Percentiles rank a stretch among this genome's conserved stretches.
Conservation (phyloP, 92 coral and sea anemone species). For the Siderastrea radians region DNA sequence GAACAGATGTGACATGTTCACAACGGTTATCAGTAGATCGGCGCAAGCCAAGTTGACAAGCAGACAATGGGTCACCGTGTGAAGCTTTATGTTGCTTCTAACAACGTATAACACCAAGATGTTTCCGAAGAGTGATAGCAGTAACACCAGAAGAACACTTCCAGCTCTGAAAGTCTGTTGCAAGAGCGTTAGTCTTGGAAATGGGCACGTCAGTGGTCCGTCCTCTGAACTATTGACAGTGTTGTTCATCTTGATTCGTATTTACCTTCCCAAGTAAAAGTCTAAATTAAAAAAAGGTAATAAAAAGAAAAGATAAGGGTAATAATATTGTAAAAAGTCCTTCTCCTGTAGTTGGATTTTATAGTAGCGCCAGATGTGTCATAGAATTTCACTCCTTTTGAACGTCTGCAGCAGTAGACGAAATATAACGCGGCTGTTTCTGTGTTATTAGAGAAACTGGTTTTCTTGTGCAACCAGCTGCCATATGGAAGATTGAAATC, state of each 20-base stretch:
- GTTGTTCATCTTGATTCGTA: slow-evolving; percentile 13
- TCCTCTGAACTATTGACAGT: slow-evolving; percentile 7
- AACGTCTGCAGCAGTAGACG: background rate
- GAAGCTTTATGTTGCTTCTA: slow-evolving; percentile 28
- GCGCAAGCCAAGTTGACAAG: slow-evolving; percentile 41
- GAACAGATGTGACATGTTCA: slow-evolving; percentile 39
- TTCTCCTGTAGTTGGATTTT: background rate
- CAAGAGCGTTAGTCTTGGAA: slow-evolving; percentile 7
- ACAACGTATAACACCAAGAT: slow-evolving; percentile 40
- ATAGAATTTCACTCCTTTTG: background rate
- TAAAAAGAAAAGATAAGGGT: background rate
- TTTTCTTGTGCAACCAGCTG: slow-evolving; percentile 30
- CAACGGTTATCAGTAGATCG: slow-evolving; percentile 43
- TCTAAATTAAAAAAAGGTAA: background rate
- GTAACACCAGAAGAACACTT: slow-evolving; percentile 15
- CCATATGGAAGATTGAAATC: background rate
- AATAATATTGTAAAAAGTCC: background rate
- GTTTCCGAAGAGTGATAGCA: slow-evolving; percentile 31
- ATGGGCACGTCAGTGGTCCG: background rate
- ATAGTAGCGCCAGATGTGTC: background rate
- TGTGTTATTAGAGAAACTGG: background rate
- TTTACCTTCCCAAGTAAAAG: background rate
- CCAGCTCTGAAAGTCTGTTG: slow-evolving; percentile 24
- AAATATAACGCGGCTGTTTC: background rate
- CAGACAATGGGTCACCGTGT: slow-evolving; percentile 43